phyloP scores from a whole-genome alignment of 2,797 vertebrate species.

The Tenualosa ilisha region DNA sequence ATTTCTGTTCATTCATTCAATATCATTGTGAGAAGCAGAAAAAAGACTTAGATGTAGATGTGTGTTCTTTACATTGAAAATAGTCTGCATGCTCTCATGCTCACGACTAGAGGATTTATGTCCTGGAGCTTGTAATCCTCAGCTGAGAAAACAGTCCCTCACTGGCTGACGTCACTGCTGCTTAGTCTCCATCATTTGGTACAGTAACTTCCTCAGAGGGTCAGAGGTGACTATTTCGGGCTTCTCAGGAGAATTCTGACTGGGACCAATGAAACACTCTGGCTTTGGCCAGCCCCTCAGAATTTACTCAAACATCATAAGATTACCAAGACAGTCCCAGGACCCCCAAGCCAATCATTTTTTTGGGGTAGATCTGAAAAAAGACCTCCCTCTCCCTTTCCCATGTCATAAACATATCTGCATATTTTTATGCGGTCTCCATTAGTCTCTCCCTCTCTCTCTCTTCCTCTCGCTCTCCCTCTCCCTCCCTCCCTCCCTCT shows the following conservation, averaged over 20 bases:
- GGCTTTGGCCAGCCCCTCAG: slow-evolving; percentile 31
- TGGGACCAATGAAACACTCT: slow-evolving; percentile 49
- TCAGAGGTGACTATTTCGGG: slow-evolving; percentile 52
- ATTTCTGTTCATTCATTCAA: not conserved
- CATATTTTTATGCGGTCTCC: not conserved
- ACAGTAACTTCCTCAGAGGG: slow-evolving; percentile 48
- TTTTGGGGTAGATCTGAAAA: slow-evolving; percentile 29
- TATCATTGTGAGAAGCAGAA: not conserved
- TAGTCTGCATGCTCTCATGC: not conserved
- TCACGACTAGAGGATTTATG: slow-evolving; percentile 18
- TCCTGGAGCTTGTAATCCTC: slow-evolving; percentile 41
- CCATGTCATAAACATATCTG: slow-evolving; percentile 22
- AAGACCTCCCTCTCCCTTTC: slow-evolving; percentile 24
- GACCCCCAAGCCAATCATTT: slow-evolving; percentile 37
- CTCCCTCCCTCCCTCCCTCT: slow-evolving; percentile 22
- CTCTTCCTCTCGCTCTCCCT: not conserved
- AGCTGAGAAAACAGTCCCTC: slow-evolving; percentile 53
- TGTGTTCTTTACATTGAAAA: not conserved
- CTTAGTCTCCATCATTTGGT: slow-evolving; percentile 48
- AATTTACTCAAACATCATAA: slow-evolving; percentile 40
- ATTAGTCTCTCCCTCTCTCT: not conserved
- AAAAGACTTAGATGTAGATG: not conserved
- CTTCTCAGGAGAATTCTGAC: slow-evolving; percentile 50
- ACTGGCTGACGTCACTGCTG: slow-evolving; percentile 50
- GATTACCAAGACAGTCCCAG: slow-evolving; percentile 35